Conservation (phyloP, 2,113 vertebrate species). For the Ursus arctos region DNA sequence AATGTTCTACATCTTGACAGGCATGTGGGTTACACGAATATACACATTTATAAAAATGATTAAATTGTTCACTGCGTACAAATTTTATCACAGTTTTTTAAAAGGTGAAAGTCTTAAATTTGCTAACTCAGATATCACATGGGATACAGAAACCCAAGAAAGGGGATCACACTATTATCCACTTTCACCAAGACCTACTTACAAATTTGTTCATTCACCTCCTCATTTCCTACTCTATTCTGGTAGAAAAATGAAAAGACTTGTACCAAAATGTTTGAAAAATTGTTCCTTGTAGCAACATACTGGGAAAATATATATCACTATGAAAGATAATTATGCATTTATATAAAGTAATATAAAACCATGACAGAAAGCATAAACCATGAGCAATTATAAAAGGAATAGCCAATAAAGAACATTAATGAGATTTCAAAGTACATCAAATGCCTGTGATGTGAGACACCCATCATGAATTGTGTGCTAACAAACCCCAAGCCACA, state of each 20-base stretch:
- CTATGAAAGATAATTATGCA: background rate
- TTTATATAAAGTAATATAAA: background rate
- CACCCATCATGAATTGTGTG: background rate
- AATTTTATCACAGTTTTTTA: background rate
- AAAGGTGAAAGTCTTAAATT: background rate
- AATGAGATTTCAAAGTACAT: background rate
- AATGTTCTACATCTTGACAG: background rate
- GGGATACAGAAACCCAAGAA: background rate
- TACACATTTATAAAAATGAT: background rate
- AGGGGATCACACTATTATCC: background rate
- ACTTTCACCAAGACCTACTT: background rate
- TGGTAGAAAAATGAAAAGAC: background rate
- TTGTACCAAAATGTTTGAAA: conserved; percentile 17
- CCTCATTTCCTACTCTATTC: background rate
- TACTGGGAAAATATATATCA: background rate
- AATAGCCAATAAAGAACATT: background rate
- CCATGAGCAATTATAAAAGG: background rate
- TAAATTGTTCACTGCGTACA: background rate
- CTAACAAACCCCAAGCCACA: background rate
- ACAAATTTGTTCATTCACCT: background rate
- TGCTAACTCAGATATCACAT: background rate
- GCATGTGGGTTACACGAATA: background rate
- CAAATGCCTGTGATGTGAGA: background rate
- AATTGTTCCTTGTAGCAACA: background rate
- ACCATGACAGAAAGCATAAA: background rate